These are phyloP conservation scores for Drosophila miranda DNA, from an alignment of 1,140 invertebrate genomes.

Conservation along the genomic window DNA sequence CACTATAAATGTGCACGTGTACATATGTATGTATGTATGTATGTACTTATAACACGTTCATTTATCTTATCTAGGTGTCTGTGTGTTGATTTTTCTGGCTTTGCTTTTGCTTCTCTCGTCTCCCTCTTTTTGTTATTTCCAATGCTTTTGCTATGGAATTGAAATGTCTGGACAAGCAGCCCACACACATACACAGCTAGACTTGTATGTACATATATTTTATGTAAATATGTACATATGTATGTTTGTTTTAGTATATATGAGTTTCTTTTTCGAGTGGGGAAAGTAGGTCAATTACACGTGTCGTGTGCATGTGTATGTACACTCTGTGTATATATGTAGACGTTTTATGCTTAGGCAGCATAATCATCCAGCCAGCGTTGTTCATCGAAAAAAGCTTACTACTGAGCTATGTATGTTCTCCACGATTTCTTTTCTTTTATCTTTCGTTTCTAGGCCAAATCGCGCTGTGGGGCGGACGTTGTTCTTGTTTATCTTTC, in stretches of 20 bases:
- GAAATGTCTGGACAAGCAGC: slow-evolving; percentile 48
- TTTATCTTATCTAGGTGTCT: slow-evolving; percentile 33
- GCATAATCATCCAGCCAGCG: slow-evolving; percentile 41
- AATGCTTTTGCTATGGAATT: slow-evolving; percentile 29
- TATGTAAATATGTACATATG: no score
- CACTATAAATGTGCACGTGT: no score
- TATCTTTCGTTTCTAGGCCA: slow-evolving; percentile 33
- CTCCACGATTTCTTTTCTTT: slow-evolving; percentile 8
- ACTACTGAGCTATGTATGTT: slow-evolving; percentile 13
- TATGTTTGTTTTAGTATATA: slow-evolving; percentile 4
- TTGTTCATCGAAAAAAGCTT: slow-evolving; percentile 38
- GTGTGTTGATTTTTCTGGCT: slow-evolving; percentile 11
- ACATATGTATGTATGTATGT: no score
- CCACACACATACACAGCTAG: slow-evolving; percentile 26
- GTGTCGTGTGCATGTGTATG: slow-evolving; percentile 59
- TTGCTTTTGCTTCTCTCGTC: slow-evolving; percentile 9
- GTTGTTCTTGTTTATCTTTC: slow-evolving; percentile 41
- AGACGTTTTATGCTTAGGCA: slow-evolving; percentile 38
- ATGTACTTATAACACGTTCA: not conserved
- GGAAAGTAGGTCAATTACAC: slow-evolving; percentile 80
- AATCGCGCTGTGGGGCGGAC: slow-evolving; percentile 26
- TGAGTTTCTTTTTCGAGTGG: slow-evolving; percentile 57
- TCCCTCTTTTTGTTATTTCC: slow-evolving; percentile 23
- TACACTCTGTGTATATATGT: slow-evolving; percentile 3
- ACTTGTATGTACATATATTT: not conserved